phyloP scores from a whole-genome alignment of 2,888 invertebrate genomes.

The Drosophila limbata region DNA sequence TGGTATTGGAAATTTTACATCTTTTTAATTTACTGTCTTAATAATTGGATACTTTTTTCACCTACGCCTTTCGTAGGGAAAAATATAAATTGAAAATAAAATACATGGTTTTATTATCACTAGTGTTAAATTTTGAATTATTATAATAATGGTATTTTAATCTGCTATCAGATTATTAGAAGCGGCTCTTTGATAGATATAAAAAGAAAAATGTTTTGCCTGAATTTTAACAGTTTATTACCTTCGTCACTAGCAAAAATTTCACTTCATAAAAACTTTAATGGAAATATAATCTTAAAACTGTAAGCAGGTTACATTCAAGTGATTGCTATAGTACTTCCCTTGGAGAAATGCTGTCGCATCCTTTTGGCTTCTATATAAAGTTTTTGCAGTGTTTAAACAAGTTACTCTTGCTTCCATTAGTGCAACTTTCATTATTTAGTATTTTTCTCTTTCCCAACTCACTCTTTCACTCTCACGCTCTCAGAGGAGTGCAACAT shows the following conservation, averaged over 20 bases:
- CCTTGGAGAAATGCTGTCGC: slow-evolving; percentile 9
- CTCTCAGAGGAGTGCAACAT: slow-evolving; percentile 46
- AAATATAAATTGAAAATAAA: too few relatives aligned
- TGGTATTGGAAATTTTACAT: background rate
- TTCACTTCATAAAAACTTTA: background rate
- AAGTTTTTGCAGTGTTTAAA: slow-evolving; percentile 14
- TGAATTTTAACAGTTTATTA: background rate
- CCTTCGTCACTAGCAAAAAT: background rate
- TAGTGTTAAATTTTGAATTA: too few relatives aligned
- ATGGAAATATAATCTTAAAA: background rate
- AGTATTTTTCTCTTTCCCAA: slow-evolving; percentile 4
- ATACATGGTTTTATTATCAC: too few relatives aligned
- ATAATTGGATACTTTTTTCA: background rate
- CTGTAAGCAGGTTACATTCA: background rate
- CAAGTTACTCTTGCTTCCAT: slow-evolving; percentile 31
- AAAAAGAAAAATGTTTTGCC: background rate
- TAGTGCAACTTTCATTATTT: slow-evolving; percentile 44
- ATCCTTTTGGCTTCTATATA: slow-evolving; percentile 9
- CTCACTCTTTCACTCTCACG: background rate
- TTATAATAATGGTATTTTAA: too few relatives aligned
- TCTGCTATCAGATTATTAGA: too few relatives aligned
- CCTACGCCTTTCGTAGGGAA: too few relatives aligned
- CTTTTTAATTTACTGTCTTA: background rate
- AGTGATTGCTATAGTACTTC: background rate
- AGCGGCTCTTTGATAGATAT: too few relatives aligned